A percentile compares a stretch with the other conserved stretches of the same genome.
Conservation (phyloP, 2,888 invertebrate species). For the Habrosyne pyritoides region DNA sequence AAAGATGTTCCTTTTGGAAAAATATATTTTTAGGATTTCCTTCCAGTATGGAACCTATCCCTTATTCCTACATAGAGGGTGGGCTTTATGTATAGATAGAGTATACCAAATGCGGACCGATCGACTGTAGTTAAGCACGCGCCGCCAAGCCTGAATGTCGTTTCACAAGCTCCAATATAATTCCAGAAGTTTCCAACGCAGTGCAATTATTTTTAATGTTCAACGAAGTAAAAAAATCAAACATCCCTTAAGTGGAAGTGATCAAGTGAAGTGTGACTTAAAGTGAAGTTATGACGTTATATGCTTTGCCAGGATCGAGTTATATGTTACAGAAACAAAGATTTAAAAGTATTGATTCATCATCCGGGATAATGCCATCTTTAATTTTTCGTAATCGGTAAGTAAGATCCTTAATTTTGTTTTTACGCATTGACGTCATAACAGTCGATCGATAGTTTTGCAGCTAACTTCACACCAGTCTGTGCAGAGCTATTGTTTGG, state of each 20-base stretch:
- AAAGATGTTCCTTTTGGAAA: not conserved
- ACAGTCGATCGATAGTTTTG: constrained; percentile 50
- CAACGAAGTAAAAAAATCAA: constrained; percentile 56
- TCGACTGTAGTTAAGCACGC: constrained; percentile 53
- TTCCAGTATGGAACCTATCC: not conserved
- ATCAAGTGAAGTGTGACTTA: constrained; percentile 59
- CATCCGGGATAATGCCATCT: constrained; percentile 83
- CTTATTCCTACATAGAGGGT: constrained; percentile 51
- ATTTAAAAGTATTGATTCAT: constrained; percentile 73
- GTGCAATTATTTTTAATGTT: constrained; percentile 54
- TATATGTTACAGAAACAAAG: constrained; percentile 76
- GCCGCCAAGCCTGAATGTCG: constrained; percentile 73
- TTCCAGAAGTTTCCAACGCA: constrained; percentile 45
- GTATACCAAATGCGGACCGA: constrained; percentile 53
- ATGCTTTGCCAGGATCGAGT: constrained; percentile 76
- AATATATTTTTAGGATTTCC: not conserved
- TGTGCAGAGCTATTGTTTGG: constrained; percentile 16
- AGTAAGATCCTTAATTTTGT: constrained; percentile 60
- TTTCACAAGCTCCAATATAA: constrained; percentile 43
- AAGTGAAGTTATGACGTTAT: constrained; percentile 82
- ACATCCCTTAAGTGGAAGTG: constrained; percentile 54
- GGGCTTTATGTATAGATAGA: constrained; percentile 40
- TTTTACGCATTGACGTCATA: constrained; percentile 50
- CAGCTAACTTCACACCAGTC: constrained; percentile 40
- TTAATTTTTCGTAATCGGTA: constrained; percentile 86